Evolutionary conservation across 2,888 invertebrate species (phyloP), one percentile per base, ranked within the genome.

Genomic region (Cataglyphis albicans): DNA sequence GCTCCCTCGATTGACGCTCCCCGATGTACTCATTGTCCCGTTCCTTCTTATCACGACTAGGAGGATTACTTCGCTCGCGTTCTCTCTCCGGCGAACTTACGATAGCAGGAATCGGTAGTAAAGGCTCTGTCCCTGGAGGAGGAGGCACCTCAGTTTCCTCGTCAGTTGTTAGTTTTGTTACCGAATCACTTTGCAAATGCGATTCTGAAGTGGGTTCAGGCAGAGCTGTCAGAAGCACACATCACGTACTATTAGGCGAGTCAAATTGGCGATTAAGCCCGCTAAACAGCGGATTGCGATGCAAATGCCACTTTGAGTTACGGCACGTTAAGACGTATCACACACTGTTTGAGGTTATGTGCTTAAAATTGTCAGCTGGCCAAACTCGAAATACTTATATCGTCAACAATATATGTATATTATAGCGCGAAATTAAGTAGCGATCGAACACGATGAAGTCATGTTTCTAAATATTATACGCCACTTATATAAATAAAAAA

Each of bases 61-160:
- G 84, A 0, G 85, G 72, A 61, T 92, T 91, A 10, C 82, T 87
- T 35, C 84, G 86, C 64, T 90, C 90, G 64, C 84, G 84, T 29
- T 92, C 90, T 57, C 85, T 90, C 61, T 92, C 92, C 0, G 92
- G 89, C 80, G 91, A 91, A 25, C 88, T 91, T 7, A 90, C 91
- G 41, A 91, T 89, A 7, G 91, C 90, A 35, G 93, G 94, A 72
- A 94, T 94, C 10, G 94, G 94, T 7, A 94, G 84, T 12, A 94
- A 88, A 0, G 93, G 93, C 80, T 94, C 94, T 29, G 94, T 94
- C 38, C 94, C 94, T 32, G 94, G 94, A 72, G 94, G 94, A 12
- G 93, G 93, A 78, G 93, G 93, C 6, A 93, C 93, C 84, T 94
- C 94, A 5, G 93, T 90, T 80, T 94, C 94, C 18, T 94, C 94